Evolutionary conservation across 1,140 invertebrate species (phyloP), one percentile per base, ranked within the genome.

Genomic region (Campoletis sonorensis): DNA sequence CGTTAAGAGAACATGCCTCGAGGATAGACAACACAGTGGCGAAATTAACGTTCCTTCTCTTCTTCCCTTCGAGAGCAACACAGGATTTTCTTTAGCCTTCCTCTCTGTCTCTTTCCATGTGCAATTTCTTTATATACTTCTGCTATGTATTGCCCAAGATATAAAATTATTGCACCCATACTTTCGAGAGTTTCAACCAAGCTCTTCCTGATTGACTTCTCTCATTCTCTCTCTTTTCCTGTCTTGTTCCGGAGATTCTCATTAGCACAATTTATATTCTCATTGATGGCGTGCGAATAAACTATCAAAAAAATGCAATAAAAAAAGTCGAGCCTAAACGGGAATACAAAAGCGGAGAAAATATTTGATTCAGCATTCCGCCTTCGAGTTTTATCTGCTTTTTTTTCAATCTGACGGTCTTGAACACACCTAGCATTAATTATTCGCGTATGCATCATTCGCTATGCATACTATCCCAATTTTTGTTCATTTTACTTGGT

Each of bases 211-310:
- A 40, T 76, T 61, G 49, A 80, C 71, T 67, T 68, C 67, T 64
- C 78, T 51, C 21, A 71, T 49, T 40, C n/a, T 67, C 54, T 58
- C 68, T 68, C 26, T 68, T 27, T 37, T 73, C 58, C 68, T 83
- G 80, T 13, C 51, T 26, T 81, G 71, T 77, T 82, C 58, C 58
- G 13, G n/a, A 73, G 27, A 51, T 61, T 80, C 79, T 85, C 85
- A 84, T 86, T 85, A 83, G 79, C 79, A 83, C 84, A 83, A 85
- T 85, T 84, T 83, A 80, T 83, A 72, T 73, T 49, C 80, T 54
- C 58, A 77, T 77, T 70, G 73, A 81, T 54, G 54, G 54, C n/a
- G 73, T 23, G 23, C 61, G 16, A n/a, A 77, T 33, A 7, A 70
- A 30, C 30, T 30, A 10, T 70, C 18, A 27, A 13, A 58, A n/a